Conservation (phyloP, 2,797 vertebrate species). For the Cirrhinus mrigala region DNA sequence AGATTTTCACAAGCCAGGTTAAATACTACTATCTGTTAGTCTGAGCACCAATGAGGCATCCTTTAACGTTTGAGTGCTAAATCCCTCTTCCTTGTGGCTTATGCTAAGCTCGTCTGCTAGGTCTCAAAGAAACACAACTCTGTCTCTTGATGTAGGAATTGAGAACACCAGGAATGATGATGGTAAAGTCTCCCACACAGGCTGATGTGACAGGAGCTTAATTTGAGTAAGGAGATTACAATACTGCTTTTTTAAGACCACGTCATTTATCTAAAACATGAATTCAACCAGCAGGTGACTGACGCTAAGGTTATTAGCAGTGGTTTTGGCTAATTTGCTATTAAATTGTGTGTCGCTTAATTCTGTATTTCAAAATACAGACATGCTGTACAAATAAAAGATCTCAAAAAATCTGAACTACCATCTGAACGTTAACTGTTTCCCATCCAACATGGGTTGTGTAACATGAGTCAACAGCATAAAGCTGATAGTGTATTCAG, state of each 20-base stretch:
- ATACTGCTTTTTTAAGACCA: conserved; percentile 54
- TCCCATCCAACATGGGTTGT: neutral
- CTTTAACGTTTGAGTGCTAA: conserved; percentile 30
- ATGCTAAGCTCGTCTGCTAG: conserved; percentile 59
- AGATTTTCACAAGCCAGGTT: conserved; percentile 49
- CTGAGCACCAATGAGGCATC: conserved; percentile 33
- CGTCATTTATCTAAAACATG: conserved; percentile 43
- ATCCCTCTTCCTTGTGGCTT: conserved; percentile 59
- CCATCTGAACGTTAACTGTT: neutral
- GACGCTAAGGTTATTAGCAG: neutral
- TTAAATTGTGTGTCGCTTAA: neutral
- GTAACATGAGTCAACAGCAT: neutral
- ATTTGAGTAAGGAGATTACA: conserved; percentile 65
- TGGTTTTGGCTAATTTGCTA: neutral
- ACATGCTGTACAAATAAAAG: neutral
- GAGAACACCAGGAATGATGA: conserved; percentile 47
- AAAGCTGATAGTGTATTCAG: neutral
- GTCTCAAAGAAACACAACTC: conserved; percentile 52
- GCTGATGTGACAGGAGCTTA: conserved; percentile 57
- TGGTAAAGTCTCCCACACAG: conserved; percentile 38
- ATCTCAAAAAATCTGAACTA: neutral
- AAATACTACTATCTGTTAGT: conserved; percentile 38
- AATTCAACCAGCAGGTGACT: conserved; percentile 23
- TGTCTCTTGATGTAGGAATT: conserved; percentile 48
- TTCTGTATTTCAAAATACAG: neutral